Conservation (phyloP, 2,797 vertebrate species). For the Gallirallus australis region DNA sequence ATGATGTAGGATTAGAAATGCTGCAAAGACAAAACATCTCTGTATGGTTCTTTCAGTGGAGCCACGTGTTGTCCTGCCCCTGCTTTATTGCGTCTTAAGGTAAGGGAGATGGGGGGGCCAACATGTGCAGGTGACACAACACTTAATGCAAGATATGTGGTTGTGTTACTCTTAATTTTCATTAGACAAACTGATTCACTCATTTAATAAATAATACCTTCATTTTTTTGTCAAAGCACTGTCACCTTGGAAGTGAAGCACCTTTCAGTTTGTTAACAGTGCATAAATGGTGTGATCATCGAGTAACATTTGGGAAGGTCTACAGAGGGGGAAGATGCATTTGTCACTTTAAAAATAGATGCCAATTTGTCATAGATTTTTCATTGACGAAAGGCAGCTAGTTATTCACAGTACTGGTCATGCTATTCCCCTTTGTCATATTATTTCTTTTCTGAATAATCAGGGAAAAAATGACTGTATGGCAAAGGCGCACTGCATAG, state of each 20-base stretch:
- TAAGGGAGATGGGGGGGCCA: background rate
- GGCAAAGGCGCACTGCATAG: background rate
- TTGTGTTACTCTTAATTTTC: background rate
- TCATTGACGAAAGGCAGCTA: background rate
- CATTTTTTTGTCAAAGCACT: background rate
- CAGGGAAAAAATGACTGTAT: background rate
- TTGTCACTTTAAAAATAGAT: background rate
- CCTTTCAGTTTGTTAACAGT: background rate
- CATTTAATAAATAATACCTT: background rate
- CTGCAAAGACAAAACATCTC: background rate
- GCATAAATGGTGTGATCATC: background rate
- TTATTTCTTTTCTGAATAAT: constrained; percentile 1
- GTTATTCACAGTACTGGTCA: background rate
- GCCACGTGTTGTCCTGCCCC: background rate
- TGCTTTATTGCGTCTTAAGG: background rate
- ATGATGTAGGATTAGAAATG: background rate
- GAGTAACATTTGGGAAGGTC: background rate
- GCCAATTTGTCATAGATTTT: background rate
- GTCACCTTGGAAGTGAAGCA: background rate
- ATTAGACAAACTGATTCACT: background rate
- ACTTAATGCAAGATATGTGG: background rate
- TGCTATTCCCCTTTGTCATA: background rate
- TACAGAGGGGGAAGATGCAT: background rate
- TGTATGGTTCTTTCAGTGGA: background rate
- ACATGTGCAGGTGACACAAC: background rate